These are phyloP conservation scores for Drosophila funebris DNA, from an alignment of 1,140 invertebrate species.

Conservation along the genomic window DNA sequence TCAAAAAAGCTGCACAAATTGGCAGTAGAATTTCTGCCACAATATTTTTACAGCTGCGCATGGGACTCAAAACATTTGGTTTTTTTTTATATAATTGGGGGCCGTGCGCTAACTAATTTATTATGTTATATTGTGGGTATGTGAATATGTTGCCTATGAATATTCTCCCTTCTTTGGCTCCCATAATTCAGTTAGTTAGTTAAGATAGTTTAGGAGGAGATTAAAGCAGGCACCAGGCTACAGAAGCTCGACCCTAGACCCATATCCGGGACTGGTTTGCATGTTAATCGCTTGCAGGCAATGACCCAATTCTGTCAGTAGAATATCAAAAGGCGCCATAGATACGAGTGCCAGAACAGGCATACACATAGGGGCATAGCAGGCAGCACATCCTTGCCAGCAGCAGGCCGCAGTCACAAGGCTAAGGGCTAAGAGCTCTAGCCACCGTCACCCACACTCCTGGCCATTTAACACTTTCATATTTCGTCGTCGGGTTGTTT, in stretches of 20 bases:
- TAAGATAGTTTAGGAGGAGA: conserved; percentile 6
- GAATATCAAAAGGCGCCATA: conserved; percentile 55
- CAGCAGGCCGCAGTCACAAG: conserved; percentile 36
- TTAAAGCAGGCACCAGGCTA: neutral
- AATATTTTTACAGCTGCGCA: conserved; percentile 74
- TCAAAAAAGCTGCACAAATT: conserved; percentile 60
- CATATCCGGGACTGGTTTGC: conserved; percentile 46
- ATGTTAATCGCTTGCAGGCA: conserved; percentile 71
- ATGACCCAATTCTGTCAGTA: conserved; percentile 78
- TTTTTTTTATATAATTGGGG: conserved; percentile 67
- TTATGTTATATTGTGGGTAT: neutral
- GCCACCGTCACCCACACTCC: conserved; percentile 31
- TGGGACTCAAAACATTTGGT: conserved; percentile 69
- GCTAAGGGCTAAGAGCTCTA: conserved; percentile 36
- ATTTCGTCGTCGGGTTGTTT: conserved; percentile 71
- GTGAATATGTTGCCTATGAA: conserved; percentile 35
- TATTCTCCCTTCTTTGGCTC: neutral
- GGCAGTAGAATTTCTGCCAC: conserved; percentile 68
- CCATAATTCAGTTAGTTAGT: conserved; percentile 25
- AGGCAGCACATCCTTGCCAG: conserved; percentile 26
- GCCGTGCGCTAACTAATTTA: conserved; percentile 67
- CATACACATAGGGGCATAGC: conserved; percentile 6
- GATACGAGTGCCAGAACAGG: conserved; percentile 45
- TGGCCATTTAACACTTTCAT: conserved; percentile 77
- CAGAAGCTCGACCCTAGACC: neutral